A percentile compares a stretch with the other conserved stretches of the same genome.
These are phyloP conservation scores for Dendrolimus kikuchii DNA, from an alignment of 1,140 invertebrate genomes.

Conservation along the genomic window DNA sequence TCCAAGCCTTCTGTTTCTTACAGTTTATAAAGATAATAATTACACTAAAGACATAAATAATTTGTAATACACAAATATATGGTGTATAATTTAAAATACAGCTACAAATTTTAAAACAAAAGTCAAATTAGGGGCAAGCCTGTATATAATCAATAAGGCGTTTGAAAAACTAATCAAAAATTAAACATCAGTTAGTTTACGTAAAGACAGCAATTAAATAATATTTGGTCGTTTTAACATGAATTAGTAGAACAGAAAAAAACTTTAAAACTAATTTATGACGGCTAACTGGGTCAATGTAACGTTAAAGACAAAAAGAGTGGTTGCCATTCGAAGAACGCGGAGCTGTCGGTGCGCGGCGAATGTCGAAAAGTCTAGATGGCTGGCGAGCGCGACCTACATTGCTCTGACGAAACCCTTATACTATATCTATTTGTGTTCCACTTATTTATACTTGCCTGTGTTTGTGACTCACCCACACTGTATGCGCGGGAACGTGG, in stretches of 20 bases:
- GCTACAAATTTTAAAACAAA: too few relatives aligned
- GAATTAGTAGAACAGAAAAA: not conserved
- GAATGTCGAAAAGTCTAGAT: constrained; percentile 53
- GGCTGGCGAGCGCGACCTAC: constrained; percentile 37
- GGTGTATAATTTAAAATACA: too few relatives aligned
- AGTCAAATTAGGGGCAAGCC: too few relatives aligned
- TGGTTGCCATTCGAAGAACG: constrained; percentile 26
- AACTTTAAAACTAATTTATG: constrained; percentile 3
- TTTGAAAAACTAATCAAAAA: too few relatives aligned
- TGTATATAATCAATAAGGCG: too few relatives aligned
- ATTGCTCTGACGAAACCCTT: constrained; percentile 39
- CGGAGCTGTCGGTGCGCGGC: constrained; percentile 16
- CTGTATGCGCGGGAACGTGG: constrained; percentile 1
- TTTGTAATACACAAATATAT: too few relatives aligned
- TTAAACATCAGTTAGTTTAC: too few relatives aligned
- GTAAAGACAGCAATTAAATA: too few relatives aligned
- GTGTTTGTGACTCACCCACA: constrained; percentile 10
- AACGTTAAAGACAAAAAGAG: constrained; percentile 40
- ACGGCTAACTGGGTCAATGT: constrained; percentile 41
- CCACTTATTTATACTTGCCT: constrained; percentile 5
- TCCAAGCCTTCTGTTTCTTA: too few relatives aligned
- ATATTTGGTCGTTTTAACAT: too few relatives aligned
- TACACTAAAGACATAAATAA: too few relatives aligned
- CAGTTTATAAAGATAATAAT: too few relatives aligned
- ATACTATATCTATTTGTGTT: constrained; percentile 8